phyloP scores from a whole-genome alignment of 2,888 invertebrate species.

The Orchestes rusci region DNA sequence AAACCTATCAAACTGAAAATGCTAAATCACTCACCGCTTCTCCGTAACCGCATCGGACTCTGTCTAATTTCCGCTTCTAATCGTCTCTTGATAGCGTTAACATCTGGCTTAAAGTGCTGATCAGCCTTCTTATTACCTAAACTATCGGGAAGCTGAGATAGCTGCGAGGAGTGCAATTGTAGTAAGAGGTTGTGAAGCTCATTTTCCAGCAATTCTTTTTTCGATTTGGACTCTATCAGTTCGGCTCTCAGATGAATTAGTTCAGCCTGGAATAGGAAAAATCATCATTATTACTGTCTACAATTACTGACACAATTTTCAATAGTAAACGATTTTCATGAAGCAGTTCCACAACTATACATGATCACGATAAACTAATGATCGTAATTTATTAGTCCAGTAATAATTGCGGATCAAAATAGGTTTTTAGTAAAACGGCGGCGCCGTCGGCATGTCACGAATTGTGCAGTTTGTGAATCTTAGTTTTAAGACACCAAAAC shows the following conservation, averaged over 20 bases:
- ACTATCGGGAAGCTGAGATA: conserved; percentile 47
- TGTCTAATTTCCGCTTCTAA: conserved; percentile 43
- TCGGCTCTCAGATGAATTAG: conserved; percentile 68
- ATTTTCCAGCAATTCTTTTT: conserved; percentile 52
- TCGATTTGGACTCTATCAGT: conserved; percentile 61
- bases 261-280: conserved; percentile 57
- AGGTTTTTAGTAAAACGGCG: too few relatives aligned
- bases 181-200: conserved; percentile 56
- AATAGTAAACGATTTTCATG: too few relatives aligned
- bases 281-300: not conserved
- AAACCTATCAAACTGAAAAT: not conserved
- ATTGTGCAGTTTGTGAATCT: too few relatives aligned
- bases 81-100: conserved; percentile 43
- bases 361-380: too few relatives aligned
- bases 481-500: too few relatives aligned
- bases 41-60: conserved; percentile 43
- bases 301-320: too few relatives aligned
- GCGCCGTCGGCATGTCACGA: too few relatives aligned
- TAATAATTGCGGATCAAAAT: too few relatives aligned
- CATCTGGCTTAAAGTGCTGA: conserved; percentile 40
- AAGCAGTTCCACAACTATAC: too few relatives aligned
- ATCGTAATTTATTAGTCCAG: too few relatives aligned
- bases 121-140: conserved; percentile 39
- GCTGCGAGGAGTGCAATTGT: conserved; percentile 54
- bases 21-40: conserved; percentile 28